These are phyloP conservation scores for Ameiurus melas DNA, from an alignment of 2,113 vertebrate genomes.

Conservation along the genomic window DNA sequence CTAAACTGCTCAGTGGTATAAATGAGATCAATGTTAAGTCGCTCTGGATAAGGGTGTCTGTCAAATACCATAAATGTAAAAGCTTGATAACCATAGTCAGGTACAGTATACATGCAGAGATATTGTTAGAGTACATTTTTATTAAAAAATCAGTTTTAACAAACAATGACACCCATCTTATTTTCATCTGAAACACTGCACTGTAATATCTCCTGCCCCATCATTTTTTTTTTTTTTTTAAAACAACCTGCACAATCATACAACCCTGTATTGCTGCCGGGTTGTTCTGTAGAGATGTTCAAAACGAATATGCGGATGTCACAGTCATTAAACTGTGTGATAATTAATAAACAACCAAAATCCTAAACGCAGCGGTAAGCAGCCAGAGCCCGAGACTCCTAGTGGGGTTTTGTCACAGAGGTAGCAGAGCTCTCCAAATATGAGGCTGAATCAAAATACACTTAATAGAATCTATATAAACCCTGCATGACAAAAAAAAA, in stretches of 20 bases:
- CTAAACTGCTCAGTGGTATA: no score
- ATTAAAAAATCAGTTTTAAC: slow-evolving; percentile 33
- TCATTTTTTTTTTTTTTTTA: background rate
- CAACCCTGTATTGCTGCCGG: background rate
- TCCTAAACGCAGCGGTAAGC: background rate
- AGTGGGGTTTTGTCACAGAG: background rate
- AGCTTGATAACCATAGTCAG: background rate
- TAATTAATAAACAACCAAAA: slow-evolving; percentile 9
- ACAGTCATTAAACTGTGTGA: background rate
- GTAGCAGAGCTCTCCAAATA: slow-evolving; percentile 13
- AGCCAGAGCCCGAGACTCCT: background rate
- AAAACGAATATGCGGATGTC: slow-evolving; percentile 1
- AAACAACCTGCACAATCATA: slow-evolving; percentile 8
- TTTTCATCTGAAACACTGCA: slow-evolving; percentile 22
- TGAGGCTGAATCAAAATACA: slow-evolving; percentile 1
- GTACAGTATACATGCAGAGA: background rate
- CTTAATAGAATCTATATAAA: background rate
- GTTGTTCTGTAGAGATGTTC: background rate
- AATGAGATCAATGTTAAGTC: no score
- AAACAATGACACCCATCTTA: slow-evolving; percentile 28
- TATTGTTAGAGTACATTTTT: background rate
- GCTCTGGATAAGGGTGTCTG: no score
- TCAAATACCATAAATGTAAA: no score
- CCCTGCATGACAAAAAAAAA: background rate
- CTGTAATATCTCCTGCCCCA: slow-evolving; percentile 27